Conservation (phyloP, 2,113 vertebrate genomes). For the Orientallactaga bullata region DNA sequence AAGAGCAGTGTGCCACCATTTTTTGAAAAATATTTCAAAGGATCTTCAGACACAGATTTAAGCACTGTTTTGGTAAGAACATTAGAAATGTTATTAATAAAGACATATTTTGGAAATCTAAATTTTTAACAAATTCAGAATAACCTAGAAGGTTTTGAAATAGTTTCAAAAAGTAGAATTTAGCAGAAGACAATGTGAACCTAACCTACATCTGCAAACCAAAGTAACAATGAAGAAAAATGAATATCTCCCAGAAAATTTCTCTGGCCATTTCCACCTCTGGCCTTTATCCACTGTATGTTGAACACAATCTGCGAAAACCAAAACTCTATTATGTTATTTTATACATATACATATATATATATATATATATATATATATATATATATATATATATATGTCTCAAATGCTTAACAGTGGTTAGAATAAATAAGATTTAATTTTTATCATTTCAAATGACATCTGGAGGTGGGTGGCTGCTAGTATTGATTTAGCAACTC, state of each 20-base stretch:
- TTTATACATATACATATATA: too few species aligned
- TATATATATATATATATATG: background rate
- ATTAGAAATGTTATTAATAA: background rate
- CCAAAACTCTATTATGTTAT: background rate
- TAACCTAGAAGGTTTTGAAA: background rate
- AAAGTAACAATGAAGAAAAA: constrained; percentile 18
- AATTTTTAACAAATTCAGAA: constrained; percentile 44
- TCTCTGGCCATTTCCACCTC: background rate
- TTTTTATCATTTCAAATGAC: constrained; percentile 63
- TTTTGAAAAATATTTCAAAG: background rate
- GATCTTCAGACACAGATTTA: background rate
- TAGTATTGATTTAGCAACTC: constrained; percentile 12
- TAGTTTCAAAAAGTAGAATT: constrained; percentile 46
- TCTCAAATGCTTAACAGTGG: background rate
- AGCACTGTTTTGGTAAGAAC: background rate
- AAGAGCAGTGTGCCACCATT: background rate
- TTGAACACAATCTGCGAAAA: background rate
- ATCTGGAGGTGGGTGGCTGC: constrained; percentile 68
- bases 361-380: background rate
- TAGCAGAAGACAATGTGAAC: background rate
- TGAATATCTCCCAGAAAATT: background rate
- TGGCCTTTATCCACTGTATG: background rate
- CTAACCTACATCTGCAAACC: background rate
- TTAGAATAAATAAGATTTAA: constrained; percentile 60
- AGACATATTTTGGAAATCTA: constrained; percentile 27